Evolutionary conservation across 92 coral and sea anemone species (phyloP), one percentile per base, ranked within the genome.

Genomic region (Virgularia gustaviana): DNA sequence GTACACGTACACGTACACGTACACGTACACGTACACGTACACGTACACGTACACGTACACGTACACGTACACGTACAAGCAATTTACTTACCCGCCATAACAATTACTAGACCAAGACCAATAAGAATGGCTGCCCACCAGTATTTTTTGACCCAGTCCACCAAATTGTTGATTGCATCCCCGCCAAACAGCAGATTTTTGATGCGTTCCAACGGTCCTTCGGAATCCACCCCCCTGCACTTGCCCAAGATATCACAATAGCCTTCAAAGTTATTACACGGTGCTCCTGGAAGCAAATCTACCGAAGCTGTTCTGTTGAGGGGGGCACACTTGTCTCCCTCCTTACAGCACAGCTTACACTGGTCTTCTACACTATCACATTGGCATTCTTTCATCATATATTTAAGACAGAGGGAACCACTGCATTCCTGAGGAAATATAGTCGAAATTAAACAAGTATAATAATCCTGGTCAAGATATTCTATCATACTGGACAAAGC

Each of bases 61-160:
- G 18, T 2, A 36, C 0, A 36, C 19, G 27, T 9, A 24, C 56
- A 78, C n/a, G 35, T 25, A 56, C 22, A 35, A 49, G 33, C 28
- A 16, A 18, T 9, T 13, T 30, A 75, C 86, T 67, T 70, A 89
- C 98, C 90, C 36, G 96, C 98, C 98, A 92, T 92, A 11, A 92
- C 52, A 1, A 92, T 38, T 30, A 92, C 87, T 8, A 92, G 83
- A 1, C 96, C 98, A n/a, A 92, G 79, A 6, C 94, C 96, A 76
- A 92, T 92, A 39, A 92, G 88, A 6, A 87, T 86, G 39, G 88
- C 88, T 4, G 98, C 98, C 98, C 98, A 92, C 98, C 98, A 92
- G 67, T 89, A 80, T 11, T 77, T 60, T 34, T 92, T 83, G 54
- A 92, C 88, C 98, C 98, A 92, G 47, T 82, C 85, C 3, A 92